Conservation (phyloP, 2,888 invertebrate genomes). For the Sminthurides aquaticus region DNA sequence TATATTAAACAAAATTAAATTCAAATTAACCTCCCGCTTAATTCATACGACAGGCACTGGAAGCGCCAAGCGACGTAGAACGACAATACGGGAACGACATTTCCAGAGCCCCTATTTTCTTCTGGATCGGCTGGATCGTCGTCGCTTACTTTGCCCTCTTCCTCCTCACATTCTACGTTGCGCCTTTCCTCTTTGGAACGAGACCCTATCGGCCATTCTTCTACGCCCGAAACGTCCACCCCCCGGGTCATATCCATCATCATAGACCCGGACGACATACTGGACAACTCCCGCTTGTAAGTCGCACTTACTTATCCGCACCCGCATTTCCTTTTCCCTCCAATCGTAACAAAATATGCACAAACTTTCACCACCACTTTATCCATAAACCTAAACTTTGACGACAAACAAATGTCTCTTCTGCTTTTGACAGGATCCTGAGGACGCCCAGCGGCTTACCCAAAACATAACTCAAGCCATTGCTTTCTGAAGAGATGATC, state of each 20-base stretch:
- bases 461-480: neutral
- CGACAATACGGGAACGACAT: no score
- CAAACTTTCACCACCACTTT: no score
- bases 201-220: constrained; percentile 15
- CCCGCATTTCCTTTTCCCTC: no score
- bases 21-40: no score
- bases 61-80: no score
- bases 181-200: constrained; percentile 29
- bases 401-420: neutral
- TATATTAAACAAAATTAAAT: no score
- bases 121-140: constrained; percentile 29
- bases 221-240: constrained; percentile 1
- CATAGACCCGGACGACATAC: neutral
- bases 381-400: no score
- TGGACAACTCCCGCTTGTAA: no score
- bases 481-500: neutral
- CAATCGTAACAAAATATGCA: no score
- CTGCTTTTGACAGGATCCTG: neutral
- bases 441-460: neutral
- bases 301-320: no score
- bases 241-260: neutral
- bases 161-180: constrained; percentile 29
- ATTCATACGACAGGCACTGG: no score
- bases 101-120: constrained; percentile 27
- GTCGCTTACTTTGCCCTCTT: constrained; percentile 32